Conservation (phyloP, 2,113 vertebrate genomes). For the Notarius lentiginosus region DNA sequence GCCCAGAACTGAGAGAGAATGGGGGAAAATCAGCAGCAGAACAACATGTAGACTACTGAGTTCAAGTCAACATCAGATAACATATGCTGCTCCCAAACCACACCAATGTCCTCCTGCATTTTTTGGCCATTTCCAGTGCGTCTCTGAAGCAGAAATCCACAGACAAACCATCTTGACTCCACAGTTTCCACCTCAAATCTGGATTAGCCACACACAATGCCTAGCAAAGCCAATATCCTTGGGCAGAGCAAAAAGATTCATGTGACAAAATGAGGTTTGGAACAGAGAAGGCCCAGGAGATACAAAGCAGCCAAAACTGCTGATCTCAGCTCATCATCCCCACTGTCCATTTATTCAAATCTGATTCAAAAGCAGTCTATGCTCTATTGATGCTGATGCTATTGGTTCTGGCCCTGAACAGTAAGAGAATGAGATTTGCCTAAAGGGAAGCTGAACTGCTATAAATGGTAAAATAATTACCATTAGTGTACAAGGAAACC, state of each 20-base stretch:
- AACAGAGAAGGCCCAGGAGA: background rate
- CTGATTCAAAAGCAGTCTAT: background rate
- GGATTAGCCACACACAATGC: slow-evolving; percentile 52
- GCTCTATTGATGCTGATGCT: background rate
- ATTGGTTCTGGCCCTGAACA: background rate
- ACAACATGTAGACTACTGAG: background rate
- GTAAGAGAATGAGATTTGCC: background rate
- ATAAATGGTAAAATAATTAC: background rate
- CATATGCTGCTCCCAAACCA: background rate
- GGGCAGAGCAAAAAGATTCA: slow-evolving; percentile 32
- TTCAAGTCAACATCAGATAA: background rate
- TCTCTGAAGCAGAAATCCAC: background rate
- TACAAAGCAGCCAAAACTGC: background rate
- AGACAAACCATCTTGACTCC: slow-evolving; percentile 16
- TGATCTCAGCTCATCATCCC: slow-evolving; percentile 6
- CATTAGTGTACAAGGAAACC: background rate
- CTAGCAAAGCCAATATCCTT: slow-evolving; percentile 25
- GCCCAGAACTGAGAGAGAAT: background rate
- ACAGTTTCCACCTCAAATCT: slow-evolving; percentile 34
- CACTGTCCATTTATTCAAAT: background rate
- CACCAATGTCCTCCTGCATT: background rate
- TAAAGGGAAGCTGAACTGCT: background rate
- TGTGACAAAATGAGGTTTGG: slow-evolving; percentile 20
- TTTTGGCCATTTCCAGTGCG: background rate
- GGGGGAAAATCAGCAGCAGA: background rate